Percentiles rank a stretch among this genome's conserved stretches.
phyloP scores from a whole-genome alignment of 2,113 vertebrate genomes.

The Hypomesus transpacificus region DNA sequence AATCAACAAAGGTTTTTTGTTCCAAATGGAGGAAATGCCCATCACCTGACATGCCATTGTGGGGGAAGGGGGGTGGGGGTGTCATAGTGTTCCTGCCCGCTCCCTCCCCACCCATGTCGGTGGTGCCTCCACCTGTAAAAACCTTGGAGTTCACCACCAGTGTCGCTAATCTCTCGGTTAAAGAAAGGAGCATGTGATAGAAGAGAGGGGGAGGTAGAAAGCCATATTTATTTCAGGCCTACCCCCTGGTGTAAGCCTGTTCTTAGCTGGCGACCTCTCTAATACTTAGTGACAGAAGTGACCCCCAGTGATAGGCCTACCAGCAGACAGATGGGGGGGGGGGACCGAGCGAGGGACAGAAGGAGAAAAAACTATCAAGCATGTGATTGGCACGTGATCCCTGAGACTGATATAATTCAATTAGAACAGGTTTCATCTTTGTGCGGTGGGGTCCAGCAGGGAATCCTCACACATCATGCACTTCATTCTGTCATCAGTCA shows the following conservation, averaged over 20 bases:
- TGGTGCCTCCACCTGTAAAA: constrained; percentile 9
- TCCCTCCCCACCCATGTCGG: no score
- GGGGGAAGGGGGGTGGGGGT: no score
- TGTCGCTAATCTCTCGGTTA: constrained; percentile 40
- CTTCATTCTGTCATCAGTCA: no score
- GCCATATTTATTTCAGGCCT: constrained; percentile 41
- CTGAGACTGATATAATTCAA: no score
- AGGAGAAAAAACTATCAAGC: not conserved
- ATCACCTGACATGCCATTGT: no score
- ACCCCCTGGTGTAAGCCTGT: constrained; percentile 36
- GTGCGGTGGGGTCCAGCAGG: no score
- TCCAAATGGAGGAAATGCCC: not conserved
- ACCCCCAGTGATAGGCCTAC: constrained; percentile 72
- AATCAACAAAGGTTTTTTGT: not conserved
- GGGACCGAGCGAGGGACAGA: not conserved
- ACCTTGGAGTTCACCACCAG: constrained; percentile 26
- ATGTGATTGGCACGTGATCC: not conserved
- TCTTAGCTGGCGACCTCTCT: constrained; percentile 37
- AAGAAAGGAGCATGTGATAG: constrained; percentile 27
- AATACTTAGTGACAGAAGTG: constrained; percentile 39
- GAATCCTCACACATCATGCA: no score
- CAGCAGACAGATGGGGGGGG: constrained; percentile 5
- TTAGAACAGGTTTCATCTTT: no score
- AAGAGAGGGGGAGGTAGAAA: constrained; percentile 4
- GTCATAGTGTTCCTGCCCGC: no score